Percentiles rank a stretch among this genome's conserved stretches.
These are phyloP conservation scores for Dynastes maya DNA, from an alignment of 2,888 invertebrate species.

Conservation along the genomic window DNA sequence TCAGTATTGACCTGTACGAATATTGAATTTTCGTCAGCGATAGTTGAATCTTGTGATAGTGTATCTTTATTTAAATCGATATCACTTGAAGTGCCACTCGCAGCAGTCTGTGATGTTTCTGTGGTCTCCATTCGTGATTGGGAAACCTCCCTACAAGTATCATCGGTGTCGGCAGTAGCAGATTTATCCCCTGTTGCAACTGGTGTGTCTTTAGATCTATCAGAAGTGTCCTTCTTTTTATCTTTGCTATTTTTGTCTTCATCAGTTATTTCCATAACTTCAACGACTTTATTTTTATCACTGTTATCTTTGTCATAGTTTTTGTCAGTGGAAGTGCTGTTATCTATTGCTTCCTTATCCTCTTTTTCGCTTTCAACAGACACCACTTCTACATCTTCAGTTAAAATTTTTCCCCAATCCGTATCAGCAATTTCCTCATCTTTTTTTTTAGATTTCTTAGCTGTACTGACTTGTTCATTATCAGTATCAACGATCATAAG, in stretches of 20 bases:
- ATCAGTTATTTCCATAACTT: neutral
- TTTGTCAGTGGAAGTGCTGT: conserved; percentile 11
- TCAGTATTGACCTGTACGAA: conserved; percentile 57
- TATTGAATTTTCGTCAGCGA: conserved; percentile 54
- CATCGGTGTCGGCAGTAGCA: conserved; percentile 48
- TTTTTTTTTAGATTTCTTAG: neutral
- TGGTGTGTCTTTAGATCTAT: neutral
- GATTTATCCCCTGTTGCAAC: neutral
- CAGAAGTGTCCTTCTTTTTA: too few relatives aligned
- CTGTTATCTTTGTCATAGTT: neutral
- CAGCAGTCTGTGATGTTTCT: neutral
- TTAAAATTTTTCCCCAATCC: conserved; percentile 18
- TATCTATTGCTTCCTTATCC: conserved; percentile 57
- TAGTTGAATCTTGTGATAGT: conserved; percentile 31
- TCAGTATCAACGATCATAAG: neutral
- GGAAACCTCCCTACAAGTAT: neutral
- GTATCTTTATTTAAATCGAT: neutral
- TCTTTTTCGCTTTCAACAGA: neutral
- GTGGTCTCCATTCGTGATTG: neutral
- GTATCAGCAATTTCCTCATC: neutral
- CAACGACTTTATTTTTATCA: neutral
- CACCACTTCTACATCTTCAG: conserved; percentile 56
- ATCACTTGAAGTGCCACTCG: neutral
- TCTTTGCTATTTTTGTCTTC: neutral
- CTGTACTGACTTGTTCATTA: neutral